These are phyloP conservation scores for Tupaia tana DNA, from an alignment of 2,113 vertebrate species.

Conservation along the genomic window DNA sequence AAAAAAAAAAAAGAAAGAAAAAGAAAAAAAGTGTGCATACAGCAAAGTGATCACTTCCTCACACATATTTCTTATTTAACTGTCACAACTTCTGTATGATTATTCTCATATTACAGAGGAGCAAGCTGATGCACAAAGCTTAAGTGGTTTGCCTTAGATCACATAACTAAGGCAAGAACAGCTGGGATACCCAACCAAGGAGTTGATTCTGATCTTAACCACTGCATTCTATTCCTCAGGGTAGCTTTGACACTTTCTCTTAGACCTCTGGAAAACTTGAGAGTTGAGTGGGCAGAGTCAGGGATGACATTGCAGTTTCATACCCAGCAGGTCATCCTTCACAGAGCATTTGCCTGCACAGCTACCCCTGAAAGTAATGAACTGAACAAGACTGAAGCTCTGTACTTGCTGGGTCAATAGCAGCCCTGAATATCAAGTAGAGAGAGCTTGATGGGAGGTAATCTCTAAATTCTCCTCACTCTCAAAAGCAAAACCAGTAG, in stretches of 20 bases:
- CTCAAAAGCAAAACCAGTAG: background rate
- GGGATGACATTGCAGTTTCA: background rate
- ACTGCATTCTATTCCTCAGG: background rate
- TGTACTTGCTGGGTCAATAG: background rate
- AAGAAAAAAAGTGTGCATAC: background rate
- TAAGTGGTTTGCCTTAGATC: background rate
- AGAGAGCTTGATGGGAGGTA: background rate
- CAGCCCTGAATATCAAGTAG: background rate
- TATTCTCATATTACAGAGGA: background rate
- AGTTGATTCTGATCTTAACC: background rate
- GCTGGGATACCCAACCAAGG: background rate
- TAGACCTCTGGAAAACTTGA: background rate
- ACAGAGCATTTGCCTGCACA: background rate
- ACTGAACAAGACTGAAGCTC: background rate
- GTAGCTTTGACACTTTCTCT: background rate
- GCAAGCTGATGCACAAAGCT: background rate
- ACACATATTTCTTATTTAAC: background rate
- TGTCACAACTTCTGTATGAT: background rate
- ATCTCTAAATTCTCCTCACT: background rate
- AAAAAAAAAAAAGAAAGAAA: too few species aligned
- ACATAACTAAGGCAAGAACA: background rate
- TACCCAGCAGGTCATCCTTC: background rate
- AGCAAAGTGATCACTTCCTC: background rate
- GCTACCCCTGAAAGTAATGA: background rate
- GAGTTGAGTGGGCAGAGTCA: background rate